These are phyloP conservation scores for Limnephilus rhombicus DNA, from an alignment of 2,888 invertebrate species.

Conservation along the genomic window DNA sequence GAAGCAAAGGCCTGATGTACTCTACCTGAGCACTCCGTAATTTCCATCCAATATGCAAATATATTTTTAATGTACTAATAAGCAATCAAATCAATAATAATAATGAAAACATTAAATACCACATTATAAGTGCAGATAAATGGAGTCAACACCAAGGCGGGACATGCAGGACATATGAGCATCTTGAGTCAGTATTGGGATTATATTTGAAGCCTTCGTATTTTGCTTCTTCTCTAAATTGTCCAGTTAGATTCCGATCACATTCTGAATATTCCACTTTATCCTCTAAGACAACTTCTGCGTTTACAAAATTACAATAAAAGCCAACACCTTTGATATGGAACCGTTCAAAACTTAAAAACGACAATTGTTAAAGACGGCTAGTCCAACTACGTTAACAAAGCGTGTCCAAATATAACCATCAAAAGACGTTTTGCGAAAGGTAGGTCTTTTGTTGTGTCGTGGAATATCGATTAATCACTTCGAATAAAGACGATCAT, in stretches of 20 bases:
- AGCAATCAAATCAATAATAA: neutral
- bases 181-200: conserved; percentile 37
- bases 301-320: neutral
- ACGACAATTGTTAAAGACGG: neutral
- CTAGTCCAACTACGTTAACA: neutral
- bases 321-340: neutral
- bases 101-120: conserved; percentile 45
- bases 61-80: neutral
- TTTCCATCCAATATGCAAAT: neutral
- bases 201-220: neutral
- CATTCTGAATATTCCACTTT: neutral
- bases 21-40: too few relatives aligned
- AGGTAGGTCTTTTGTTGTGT: neutral
- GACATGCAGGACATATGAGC: conserved; percentile 56
- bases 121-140: conserved; percentile 55
- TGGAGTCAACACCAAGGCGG: conserved; percentile 59
- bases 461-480: conserved; percentile 18
- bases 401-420: neutral
- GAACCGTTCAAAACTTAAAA: neutral
- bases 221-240: neutral
- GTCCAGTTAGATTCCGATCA: neutral
- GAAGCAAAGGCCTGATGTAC: too few relatives aligned
- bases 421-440: neutral
- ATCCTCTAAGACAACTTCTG: neutral
- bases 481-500: conserved; percentile 21